Percentiles rank a stretch among this genome's conserved stretches.
Conservation (phyloP, 2,113 vertebrate genomes). For the Sardina pilchardus region DNA sequence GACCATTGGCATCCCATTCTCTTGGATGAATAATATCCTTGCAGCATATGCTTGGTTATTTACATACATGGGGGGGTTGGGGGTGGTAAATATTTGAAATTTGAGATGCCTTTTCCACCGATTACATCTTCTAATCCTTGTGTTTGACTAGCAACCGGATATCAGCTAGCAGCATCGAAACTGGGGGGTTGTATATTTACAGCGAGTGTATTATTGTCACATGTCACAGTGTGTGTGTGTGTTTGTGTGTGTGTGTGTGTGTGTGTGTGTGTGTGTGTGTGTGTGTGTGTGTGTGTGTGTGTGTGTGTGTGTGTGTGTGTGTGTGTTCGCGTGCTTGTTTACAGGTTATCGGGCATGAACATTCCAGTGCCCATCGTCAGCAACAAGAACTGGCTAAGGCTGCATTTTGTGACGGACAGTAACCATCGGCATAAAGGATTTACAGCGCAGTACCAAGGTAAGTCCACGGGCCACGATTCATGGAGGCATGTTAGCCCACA, state of each 20-base stretch:
- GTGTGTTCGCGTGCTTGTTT: constrained; percentile 7
- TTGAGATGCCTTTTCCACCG: background rate
- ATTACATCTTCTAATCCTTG: background rate
- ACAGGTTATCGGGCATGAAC: constrained; percentile 92
- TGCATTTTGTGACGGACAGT: constrained; percentile 94
- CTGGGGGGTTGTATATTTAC: background rate
- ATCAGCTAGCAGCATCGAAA: background rate
- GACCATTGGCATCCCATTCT: background rate
- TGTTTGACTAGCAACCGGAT: background rate
- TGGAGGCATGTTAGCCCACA: background rate
- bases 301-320: background rate
- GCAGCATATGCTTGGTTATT: background rate
- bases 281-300: constrained; percentile 1
- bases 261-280: too few relatives aligned
- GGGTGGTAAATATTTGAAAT: background rate
- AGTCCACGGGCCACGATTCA: constrained; percentile 36
- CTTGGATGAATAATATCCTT: background rate
- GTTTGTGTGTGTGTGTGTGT: background rate
- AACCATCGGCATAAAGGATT: constrained; percentile 94
- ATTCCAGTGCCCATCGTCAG: constrained; percentile 95
- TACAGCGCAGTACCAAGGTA: constrained; percentile 97
- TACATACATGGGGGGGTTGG: background rate
- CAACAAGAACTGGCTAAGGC: constrained; percentile 95
- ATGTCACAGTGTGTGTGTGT: background rate
- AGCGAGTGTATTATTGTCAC: background rate